Evolutionary conservation across 2,888 invertebrate species (phyloP).

Genomic region (Clepsis dumicolana): DNA sequence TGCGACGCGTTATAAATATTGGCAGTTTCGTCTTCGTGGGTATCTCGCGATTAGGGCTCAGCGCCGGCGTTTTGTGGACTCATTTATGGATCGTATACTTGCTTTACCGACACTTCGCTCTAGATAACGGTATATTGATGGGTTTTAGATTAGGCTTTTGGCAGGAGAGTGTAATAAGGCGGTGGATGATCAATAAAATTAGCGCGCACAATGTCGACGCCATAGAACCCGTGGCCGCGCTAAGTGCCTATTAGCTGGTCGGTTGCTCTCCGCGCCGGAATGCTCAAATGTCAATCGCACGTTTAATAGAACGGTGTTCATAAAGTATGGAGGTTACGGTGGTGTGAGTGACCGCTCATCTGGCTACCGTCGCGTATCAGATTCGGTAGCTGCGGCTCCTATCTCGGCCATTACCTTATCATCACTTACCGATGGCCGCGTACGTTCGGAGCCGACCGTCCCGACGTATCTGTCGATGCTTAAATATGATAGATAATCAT

Average conservation of each 20-base stretch:
- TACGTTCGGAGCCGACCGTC: conserved; percentile 56
- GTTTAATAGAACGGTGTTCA: conserved; percentile 76
- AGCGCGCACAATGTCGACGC: conserved; percentile 48
- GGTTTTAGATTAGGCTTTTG: conserved; percentile 69
- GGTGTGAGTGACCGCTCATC: conserved; percentile 64
- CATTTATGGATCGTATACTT: conserved; percentile 79
- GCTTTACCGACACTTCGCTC: conserved; percentile 69
- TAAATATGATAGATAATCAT: conserved; percentile 73
- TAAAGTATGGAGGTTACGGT: conserved; percentile 65
- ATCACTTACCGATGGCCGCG: conserved; percentile 70
- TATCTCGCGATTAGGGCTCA: conserved; percentile 67
- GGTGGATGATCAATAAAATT: conserved; percentile 64
- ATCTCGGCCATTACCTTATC: conserved; percentile 80
- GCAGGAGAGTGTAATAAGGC: conserved; percentile 56
- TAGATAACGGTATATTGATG: conserved; percentile 77
- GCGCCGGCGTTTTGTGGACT: conserved; percentile 65
- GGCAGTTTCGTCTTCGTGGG: conserved; percentile 67
- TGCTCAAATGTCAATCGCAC: conserved; percentile 62
- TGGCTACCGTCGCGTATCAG: conserved; percentile 74
- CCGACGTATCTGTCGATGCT: conserved; percentile 77
- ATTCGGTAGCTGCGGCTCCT: conserved; percentile 73
- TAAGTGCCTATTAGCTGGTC: conserved; percentile 41
- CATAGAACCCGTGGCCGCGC: conserved; percentile 10
- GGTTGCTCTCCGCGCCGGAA: conserved; percentile 37
- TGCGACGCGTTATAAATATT: conserved; percentile 69